These are phyloP conservation scores for Phoebastria nigripes DNA, from an alignment of 2,797 vertebrate genomes.

Conservation along the genomic window DNA sequence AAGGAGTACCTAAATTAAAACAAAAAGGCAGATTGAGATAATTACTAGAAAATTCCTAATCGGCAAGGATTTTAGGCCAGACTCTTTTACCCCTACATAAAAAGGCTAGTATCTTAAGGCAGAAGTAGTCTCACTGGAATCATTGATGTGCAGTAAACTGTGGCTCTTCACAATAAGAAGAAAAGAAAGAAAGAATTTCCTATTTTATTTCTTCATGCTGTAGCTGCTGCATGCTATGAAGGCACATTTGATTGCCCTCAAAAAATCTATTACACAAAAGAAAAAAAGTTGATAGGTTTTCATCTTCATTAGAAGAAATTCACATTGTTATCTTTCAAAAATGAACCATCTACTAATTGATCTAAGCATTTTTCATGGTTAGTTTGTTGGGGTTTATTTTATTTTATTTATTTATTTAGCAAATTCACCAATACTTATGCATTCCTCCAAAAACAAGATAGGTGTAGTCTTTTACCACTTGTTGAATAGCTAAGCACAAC, in stretches of 20 bases:
- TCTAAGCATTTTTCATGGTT: not conserved
- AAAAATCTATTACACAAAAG: not conserved
- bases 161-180: not conserved
- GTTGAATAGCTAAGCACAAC: not conserved
- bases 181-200: not conserved
- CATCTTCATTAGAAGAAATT: not conserved
- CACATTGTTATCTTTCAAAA: not conserved
- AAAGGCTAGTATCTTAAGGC: not conserved
- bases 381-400: not conserved
- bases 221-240: not conserved
- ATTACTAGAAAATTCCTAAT: not conserved
- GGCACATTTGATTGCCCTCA: not conserved
- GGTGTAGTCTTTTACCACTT: not conserved
- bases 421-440: not conserved
- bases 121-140: not conserved
- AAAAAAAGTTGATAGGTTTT: not conserved
- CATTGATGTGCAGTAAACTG: not conserved
- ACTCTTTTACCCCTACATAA: not conserved
- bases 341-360: not conserved
- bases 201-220: not conserved
- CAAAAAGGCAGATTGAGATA: not conserved
- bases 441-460: not conserved
- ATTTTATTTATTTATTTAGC: not conserved
- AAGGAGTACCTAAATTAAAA: not conserved
- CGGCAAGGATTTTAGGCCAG: not conserved